Evolutionary conservation across 2,797 vertebrate species (phyloP).

Genomic region (Darevskia mixta): DNA sequence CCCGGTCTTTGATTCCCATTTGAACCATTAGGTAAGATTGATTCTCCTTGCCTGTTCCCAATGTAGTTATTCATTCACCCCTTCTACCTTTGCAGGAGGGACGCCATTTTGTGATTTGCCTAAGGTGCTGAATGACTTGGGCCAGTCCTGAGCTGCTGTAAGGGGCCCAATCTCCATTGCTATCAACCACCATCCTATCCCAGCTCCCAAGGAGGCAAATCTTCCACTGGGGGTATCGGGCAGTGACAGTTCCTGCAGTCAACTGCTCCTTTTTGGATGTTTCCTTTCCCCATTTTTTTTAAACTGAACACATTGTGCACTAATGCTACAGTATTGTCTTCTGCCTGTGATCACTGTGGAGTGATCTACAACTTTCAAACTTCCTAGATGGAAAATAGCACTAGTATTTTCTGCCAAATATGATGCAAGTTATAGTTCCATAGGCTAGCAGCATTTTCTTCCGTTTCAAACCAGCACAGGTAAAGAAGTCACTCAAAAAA

Average conservation of each 20-base stretch:
- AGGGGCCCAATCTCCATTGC: too few relatives aligned
- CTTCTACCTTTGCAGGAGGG: too few relatives aligned
- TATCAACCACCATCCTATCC: not conserved
- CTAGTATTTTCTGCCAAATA: not conserved
- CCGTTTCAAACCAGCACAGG: not conserved
- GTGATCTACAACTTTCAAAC: not conserved
- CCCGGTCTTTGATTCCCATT: too few relatives aligned
- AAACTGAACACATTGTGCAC: not conserved
- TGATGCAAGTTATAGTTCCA: not conserved
- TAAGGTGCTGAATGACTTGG: too few relatives aligned
- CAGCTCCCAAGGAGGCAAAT: not conserved
- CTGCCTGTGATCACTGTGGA: not conserved
- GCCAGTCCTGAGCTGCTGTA: too few relatives aligned
- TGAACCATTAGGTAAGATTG: too few relatives aligned
- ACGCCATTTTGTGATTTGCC: too few relatives aligned
- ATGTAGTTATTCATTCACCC: too few relatives aligned
- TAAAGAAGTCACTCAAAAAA: not conserved
- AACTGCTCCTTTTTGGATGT: not conserved
- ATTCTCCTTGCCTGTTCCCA: too few relatives aligned
- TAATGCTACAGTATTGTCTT: not conserved
- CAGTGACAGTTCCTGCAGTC: not conserved
- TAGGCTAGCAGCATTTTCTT: not conserved
- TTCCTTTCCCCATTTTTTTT: not conserved
- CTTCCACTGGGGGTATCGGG: not conserved
- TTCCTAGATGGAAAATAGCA: not conserved